A percentile compares a stretch with the other conserved stretches of the same genome.
Conservation (phyloP, 2,888 invertebrate genomes). For the Amphipoea lucens region DNA sequence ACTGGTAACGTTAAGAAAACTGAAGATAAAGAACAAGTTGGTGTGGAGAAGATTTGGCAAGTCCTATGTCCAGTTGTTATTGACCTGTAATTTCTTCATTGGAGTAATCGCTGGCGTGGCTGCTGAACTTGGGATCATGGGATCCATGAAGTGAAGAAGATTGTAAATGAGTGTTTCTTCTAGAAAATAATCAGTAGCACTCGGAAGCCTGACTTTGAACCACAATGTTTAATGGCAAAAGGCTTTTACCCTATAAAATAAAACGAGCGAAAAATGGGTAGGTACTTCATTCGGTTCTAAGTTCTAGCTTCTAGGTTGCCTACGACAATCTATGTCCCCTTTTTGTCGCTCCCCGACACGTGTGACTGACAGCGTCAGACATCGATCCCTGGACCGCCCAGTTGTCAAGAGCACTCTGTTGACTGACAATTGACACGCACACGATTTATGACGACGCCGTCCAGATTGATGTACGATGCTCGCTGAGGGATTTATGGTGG, state of each 20-base stretch:
- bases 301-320: not conserved
- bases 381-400: constrained; percentile 12
- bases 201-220: not conserved
- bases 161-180: no score
- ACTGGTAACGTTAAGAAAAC: not conserved
- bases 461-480: constrained; percentile 30
- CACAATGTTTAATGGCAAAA: not conserved
- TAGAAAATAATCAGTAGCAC: not conserved
- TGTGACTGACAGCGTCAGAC: constrained; percentile 10
- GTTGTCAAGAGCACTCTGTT: not conserved
- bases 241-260: not conserved
- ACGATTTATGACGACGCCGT: constrained; percentile 26
- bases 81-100: not conserved
- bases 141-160: not conserved
- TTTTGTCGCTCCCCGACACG: not conserved
- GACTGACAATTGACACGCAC: constrained; percentile 34
- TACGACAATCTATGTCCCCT: not conserved
- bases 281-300: not conserved
- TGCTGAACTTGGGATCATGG: not conserved
- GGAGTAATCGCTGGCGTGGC: not conserved
- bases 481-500: not conserved
- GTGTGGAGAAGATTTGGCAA: not conserved
- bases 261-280: not conserved
- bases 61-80: not conserved
- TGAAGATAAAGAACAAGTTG: not conserved